Conservation (phyloP, 2,888 invertebrate species). For the Portevinia maculata region DNA sequence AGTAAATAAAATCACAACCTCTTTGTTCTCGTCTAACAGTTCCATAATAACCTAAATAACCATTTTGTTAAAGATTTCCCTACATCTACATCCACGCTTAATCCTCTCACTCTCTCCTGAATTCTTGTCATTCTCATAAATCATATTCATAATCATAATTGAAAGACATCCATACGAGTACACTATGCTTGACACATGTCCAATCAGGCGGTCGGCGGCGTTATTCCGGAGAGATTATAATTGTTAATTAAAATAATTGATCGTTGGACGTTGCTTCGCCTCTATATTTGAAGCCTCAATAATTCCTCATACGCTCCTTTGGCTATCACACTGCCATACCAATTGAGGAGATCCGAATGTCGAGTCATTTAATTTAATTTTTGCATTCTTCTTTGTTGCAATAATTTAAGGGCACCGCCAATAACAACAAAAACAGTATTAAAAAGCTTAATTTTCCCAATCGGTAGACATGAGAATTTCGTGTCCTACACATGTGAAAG, state of each 20-base stretch:
- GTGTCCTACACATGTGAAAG: not conserved
- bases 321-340: not conserved
- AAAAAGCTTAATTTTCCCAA: constrained; percentile 28
- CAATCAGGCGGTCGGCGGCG: not conserved
- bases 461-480: constrained; percentile 1
- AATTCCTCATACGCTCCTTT: constrained; percentile 48
- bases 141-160: no score
- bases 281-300: constrained; percentile 15
- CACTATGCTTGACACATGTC: constrained; percentile 41
- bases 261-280: constrained; percentile 39
- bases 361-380: constrained; percentile 61
- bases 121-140: no score
- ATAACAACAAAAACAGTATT: constrained; percentile 24
- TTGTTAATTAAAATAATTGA: constrained; percentile 64
- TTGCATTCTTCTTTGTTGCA: constrained; percentile 36
- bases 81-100: no score
- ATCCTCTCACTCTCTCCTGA: no score
- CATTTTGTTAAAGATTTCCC: no score
- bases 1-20: no score
- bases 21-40: no score
- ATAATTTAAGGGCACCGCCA: constrained; percentile 32
- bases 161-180: constrained; percentile 14
- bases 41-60: no score
- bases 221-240: constrained; percentile 41
- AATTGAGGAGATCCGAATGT: constrained; percentile 31